Evolutionary conservation across 1,140 invertebrate genomes (phyloP), one percentile per base, ranked within the genome.

Genomic region (Cydia splendana): DNA sequence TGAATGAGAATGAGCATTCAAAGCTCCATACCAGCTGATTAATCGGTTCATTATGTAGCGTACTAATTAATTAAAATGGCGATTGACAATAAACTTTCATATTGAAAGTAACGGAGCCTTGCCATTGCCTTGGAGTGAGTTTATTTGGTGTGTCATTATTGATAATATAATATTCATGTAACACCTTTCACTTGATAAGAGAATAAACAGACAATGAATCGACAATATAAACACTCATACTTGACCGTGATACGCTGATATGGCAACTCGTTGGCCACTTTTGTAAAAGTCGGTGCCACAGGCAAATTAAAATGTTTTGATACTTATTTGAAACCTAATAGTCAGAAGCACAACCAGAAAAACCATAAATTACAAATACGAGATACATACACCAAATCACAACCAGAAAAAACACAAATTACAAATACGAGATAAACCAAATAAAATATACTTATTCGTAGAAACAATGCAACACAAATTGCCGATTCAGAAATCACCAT

Each of bases 1-100:
- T 71, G 67, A 71, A 71, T 42, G 34, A 38, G 67, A 71, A 71
- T 71, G 38, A 71, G 67, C 30, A 71, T 71, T 71, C 34, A 71
- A 45, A 71, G 28, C 65, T 69, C 67, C 34, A 20, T 12, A 10
- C 67, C 2, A 42, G 6, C 67, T 42, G 67, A 71, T 71, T 71
- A 71, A 71, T 71, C 34, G 67, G 67, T 45, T 71, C 67, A 71
- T 71, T 71, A 42, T 71, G 30, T 38, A 38, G 30, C 30, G 5
- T 45, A 71, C 34, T 42, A 71, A 71, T 38, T 38, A 71, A 71
- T 38, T 71, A 38, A 42, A 71, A 42, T 38, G 13, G 34, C 67
- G 30, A 38, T 71, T 45, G 67, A 71, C 67, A 71, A 45, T 71
- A 18, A 71, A 71, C 67, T 71, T 71, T 71, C 30, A 71, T 38